A percentile compares a stretch with the other conserved stretches of the same genome.
phyloP scores from a whole-genome alignment of 2,797 vertebrate species.

The Scolopax bukidnonensis region DNA sequence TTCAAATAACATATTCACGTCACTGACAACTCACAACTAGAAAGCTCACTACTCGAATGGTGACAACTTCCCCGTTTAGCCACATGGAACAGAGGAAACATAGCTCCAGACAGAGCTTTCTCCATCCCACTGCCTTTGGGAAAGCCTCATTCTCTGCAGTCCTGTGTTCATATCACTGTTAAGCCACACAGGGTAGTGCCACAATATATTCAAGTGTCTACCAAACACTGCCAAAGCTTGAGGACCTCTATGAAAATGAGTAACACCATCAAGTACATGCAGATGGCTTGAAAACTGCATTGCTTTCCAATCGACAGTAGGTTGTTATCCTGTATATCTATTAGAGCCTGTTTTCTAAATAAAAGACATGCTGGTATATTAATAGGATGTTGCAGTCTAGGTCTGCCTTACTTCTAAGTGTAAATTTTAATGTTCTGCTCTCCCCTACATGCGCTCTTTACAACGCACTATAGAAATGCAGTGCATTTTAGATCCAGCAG shows the following conservation, averaged over 20 bases:
- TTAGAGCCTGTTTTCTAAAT: not conserved
- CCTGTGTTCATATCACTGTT: not conserved
- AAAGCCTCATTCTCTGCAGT: not conserved
- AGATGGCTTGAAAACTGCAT: not conserved
- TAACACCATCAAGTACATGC: not conserved
- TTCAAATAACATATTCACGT: not conserved
- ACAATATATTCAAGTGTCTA: not conserved
- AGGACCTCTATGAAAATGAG: not conserved
- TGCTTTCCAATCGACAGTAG: not conserved
- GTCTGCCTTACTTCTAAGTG: not conserved
- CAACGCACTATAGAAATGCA: not conserved
- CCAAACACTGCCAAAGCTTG: not conserved
- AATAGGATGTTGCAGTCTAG: not conserved
- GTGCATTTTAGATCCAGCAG: constrained; percentile 17
- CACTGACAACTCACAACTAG: not conserved
- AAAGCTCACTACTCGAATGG: not conserved
- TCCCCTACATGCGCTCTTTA: not conserved
- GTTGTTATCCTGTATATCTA: not conserved
- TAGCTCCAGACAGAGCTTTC: not conserved
- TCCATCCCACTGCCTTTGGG: not conserved
- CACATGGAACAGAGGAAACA: not conserved
- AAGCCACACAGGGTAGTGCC: not conserved
- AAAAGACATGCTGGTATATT: not conserved
- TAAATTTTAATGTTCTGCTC: not conserved
- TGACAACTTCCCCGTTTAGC: not conserved